phyloP scores from a whole-genome alignment of 2,888 invertebrate species.

The Leptopterna dolabrata region DNA sequence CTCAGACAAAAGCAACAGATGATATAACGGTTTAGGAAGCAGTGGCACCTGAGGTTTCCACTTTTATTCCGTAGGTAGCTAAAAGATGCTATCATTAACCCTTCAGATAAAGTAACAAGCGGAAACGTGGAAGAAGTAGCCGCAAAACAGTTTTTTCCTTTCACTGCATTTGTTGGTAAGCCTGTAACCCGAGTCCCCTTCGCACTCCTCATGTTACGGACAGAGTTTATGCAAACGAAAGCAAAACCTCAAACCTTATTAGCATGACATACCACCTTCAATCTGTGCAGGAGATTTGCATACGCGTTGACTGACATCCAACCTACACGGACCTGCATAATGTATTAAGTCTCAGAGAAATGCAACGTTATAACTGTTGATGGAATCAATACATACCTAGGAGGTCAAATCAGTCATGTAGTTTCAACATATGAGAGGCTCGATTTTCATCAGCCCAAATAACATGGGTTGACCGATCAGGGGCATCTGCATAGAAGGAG shows the following conservation, averaged over 20 bases:
- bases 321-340: neutral
- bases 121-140: neutral
- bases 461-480: too few relatives aligned
- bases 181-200: neutral
- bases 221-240: constrained; percentile 19
- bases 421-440: too few relatives aligned
- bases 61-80: neutral
- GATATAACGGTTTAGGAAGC: too few relatives aligned
- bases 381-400: neutral
- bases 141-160: neutral
- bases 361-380: neutral
- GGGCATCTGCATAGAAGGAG: too few relatives aligned
- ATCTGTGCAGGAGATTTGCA: neutral
- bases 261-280: constrained; percentile 5
- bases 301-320: neutral
- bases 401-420: too few relatives aligned
- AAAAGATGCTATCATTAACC: neutral
- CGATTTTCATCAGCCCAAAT: too few relatives aligned
- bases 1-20: too few relatives aligned
- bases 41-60: neutral
- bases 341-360: neutral
- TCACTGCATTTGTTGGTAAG: neutral
- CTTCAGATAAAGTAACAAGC: neutral
- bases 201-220: neutral
- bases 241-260: constrained; percentile 12